Percentiles rank a stretch among this genome's conserved stretches.
Conservation (phyloP, 2,888 invertebrate species). For the Drosophila paranaensis region DNA sequence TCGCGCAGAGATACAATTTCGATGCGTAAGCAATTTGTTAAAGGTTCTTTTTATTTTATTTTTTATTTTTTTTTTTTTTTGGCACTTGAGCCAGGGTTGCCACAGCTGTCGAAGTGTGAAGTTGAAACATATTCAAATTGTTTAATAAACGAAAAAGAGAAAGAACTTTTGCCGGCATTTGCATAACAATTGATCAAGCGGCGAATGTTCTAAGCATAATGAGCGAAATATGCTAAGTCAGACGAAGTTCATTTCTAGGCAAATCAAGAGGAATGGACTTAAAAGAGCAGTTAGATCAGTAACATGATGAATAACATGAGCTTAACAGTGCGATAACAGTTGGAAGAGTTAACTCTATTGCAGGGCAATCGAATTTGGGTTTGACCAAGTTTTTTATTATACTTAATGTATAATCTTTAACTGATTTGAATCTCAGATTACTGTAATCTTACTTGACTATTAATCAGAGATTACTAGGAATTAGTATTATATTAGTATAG, state of each 20-base stretch:
- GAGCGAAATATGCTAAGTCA: not conserved
- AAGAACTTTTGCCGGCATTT: constrained; percentile 8
- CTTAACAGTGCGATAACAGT: not conserved
- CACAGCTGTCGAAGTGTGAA: constrained; percentile 3
- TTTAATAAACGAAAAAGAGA: constrained; percentile 3
- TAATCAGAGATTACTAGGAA: too few relatives aligned
- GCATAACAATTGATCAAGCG: constrained; percentile 7
- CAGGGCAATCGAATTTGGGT: not conserved
- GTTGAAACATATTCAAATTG: not conserved
- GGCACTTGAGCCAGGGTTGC: constrained; percentile 54
- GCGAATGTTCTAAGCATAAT: not conserved
- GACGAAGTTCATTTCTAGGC: not conserved
- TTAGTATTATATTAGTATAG: too few relatives aligned
- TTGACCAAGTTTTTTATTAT: not conserved
- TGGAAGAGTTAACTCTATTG: not conserved
- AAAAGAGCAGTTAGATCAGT: not conserved
- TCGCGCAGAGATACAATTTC: constrained; percentile 27
- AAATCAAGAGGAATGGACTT: not conserved
- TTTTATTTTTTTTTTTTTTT: constrained; percentile 30
- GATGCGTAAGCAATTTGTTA: constrained; percentile 63
- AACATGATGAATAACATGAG: not conserved
- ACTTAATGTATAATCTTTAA: too few relatives aligned
- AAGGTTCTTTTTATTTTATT: constrained; percentile 40
- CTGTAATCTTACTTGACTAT: too few relatives aligned
- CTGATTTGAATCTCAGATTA: too few relatives aligned